Evolutionary conservation across 2,888 invertebrate species (phyloP), one percentile per base, ranked within the genome.

Genomic region (Lysandra coridon): DNA sequence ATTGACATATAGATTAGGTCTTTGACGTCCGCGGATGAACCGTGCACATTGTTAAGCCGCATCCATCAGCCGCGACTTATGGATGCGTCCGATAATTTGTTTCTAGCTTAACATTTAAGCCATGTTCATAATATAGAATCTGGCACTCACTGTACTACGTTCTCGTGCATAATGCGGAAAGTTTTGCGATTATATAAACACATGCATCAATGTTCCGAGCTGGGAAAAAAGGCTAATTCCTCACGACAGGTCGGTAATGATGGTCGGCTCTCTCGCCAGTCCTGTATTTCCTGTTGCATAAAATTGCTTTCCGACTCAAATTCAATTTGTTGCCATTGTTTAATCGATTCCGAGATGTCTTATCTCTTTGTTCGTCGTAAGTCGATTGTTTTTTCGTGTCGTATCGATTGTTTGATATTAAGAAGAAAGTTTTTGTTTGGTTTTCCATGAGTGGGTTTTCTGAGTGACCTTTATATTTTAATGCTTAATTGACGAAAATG

Each of bases 241-340:
- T 84, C 87, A 86, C 86, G 84, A 84, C 85, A 85, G 82, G 84
- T 82, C 83, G 80, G 84, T 89, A 91, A 91, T 90, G 89, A 89
- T 87, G 85, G 85, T 83, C 74, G 83, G 85, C 85, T 81, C 85
- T 85, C 88, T 88, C 84, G 86, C 87, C 85, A 79, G 86, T 88
- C 93, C 92, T 89, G 92, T 91, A 92, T 92, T 92, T 92, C 93
- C 91, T 88, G 93, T 93, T 92, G 87, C 87, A 89, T 87, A 86
- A 92, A 92, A 92, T 90, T 89, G 85, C 89, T 83, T 83, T 84
- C 84, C 85, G 83, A 86, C 85, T 88, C 86, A 33, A 69, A 69
- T 69, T 37, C 69, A 37, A 69, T 14, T 17, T 33, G 33, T 75
- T 78, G 80, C 79, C 84, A 92, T 92, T 91, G 92, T 91, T 85